Percentiles rank a stretch among this genome's conserved stretches.
Evolutionary conservation across 2,113 vertebrate genomes (phyloP).

Genomic region (Dolichotis patagonum): DNA sequence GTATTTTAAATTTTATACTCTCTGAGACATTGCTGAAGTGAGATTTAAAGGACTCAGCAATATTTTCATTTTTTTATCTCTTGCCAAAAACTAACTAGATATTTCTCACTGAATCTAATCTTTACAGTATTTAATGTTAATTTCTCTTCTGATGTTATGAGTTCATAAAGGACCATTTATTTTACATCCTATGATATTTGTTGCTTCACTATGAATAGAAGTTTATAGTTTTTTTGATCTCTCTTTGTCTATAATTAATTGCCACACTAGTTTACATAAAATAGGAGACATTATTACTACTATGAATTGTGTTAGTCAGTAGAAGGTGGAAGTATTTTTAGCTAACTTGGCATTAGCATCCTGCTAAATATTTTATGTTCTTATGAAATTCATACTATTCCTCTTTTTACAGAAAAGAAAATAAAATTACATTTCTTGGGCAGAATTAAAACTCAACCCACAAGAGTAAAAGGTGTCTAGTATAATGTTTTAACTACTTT

Average conservation of each 20-base stretch:
- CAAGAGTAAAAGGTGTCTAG: background rate
- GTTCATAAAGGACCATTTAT: background rate
- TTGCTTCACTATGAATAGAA: background rate
- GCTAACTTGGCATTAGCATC: background rate
- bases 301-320: background rate
- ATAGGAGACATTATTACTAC: background rate
- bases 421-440: background rate
- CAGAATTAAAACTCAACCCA: background rate
- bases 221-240: background rate
- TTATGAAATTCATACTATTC: background rate
- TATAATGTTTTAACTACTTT: background rate
- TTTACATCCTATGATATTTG: background rate
- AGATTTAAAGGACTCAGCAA: background rate
- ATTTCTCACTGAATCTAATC: background rate
- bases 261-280: background rate
- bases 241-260: background rate
- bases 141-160: background rate
- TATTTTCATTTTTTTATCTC: background rate
- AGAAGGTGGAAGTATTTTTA: background rate
- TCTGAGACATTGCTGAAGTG: background rate
- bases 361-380: background rate
- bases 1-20: background rate
- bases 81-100: background rate
- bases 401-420: background rate
- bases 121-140: conserved; percentile 2